phyloP scores from a whole-genome alignment of 2,797 vertebrate species.

The Acipenser transmontanus region DNA sequence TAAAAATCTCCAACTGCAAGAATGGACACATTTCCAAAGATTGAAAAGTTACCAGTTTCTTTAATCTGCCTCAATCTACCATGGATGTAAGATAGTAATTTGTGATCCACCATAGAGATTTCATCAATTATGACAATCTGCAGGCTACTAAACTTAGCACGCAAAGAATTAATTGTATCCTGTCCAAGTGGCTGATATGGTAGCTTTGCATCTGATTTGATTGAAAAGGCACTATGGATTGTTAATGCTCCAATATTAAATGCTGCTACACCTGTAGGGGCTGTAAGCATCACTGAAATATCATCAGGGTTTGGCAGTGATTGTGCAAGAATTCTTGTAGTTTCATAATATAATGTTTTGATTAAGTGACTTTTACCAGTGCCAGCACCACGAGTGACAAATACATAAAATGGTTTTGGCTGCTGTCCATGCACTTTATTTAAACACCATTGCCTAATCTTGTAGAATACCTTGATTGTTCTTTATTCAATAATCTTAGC shows the following conservation, averaged over 20 bases:
- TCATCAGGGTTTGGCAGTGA: neutral
- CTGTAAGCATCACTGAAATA: constrained; percentile 11
- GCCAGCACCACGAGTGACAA: constrained; percentile 12
- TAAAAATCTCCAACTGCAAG: constrained; percentile 7
- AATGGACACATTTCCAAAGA: constrained; percentile 12
- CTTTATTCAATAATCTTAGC: constrained; percentile 3
- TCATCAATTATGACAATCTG: constrained; percentile 28
- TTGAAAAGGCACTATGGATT: constrained; percentile 20
- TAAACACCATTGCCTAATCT: constrained; percentile 15
- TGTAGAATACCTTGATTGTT: constrained; percentile 15
- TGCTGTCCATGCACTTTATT: constrained; percentile 4
- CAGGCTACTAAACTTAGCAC: constrained; percentile 12
- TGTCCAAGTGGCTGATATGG: constrained; percentile 21
- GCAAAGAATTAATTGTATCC: constrained; percentile 20
- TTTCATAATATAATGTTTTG: constrained; percentile 23
- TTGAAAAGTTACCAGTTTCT: constrained; percentile 9
- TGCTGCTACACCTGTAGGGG: constrained; percentile 20
- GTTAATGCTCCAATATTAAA: constrained; percentile 22
- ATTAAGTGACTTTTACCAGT: constrained; percentile 23
- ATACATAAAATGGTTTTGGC: constrained; percentile 19
- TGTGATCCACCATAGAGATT: constrained; percentile 29
- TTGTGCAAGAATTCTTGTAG: neutral
- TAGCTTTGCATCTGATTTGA: neutral
- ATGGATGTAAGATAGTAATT: constrained; percentile 7
- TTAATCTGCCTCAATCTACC: constrained; percentile 15